phyloP scores from a whole-genome alignment of 2,888 invertebrate genomes.

The Eupithecia subumbrata region DNA sequence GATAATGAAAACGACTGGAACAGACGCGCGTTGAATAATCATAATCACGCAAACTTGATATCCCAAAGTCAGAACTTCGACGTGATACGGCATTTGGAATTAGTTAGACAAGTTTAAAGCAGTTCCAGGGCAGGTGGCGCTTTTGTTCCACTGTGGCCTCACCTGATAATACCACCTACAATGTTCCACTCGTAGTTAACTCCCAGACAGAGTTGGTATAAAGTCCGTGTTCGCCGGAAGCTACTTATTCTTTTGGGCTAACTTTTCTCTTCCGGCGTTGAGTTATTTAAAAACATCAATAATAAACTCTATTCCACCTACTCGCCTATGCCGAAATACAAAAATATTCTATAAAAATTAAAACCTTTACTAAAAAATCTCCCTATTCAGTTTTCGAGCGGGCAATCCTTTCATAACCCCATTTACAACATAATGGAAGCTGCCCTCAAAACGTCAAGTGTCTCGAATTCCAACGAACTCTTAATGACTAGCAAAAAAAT shows the following conservation, averaged over 20 bases:
- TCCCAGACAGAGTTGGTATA: constrained; percentile 18
- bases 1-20: constrained; percentile 49
- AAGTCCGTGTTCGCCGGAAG: neutral
- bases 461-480: neutral
- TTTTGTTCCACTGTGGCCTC: constrained; percentile 62
- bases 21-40: constrained; percentile 54
- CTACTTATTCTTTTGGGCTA: neutral
- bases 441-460: constrained; percentile 15
- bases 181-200: constrained; percentile 55
- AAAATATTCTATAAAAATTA: neutral
- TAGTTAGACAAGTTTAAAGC: constrained; percentile 64
- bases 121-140: constrained; percentile 62
- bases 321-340: neutral
- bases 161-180: constrained; percentile 66
- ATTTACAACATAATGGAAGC: constrained; percentile 1
- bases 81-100: constrained; percentile 62
- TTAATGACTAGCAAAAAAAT: constrained; percentile 5
- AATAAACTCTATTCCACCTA: neutral
- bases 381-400: neutral
- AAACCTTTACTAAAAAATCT: neutral
- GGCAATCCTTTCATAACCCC: constrained; percentile 9
- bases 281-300: neutral
- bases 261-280: neutral
- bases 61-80: constrained; percentile 60
- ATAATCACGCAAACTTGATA: constrained; percentile 59